Evolutionary conservation across 2,797 vertebrate genomes (phyloP), one percentile per base, ranked within the genome.

Genomic region (Eutrigla gurnardus): DNA sequence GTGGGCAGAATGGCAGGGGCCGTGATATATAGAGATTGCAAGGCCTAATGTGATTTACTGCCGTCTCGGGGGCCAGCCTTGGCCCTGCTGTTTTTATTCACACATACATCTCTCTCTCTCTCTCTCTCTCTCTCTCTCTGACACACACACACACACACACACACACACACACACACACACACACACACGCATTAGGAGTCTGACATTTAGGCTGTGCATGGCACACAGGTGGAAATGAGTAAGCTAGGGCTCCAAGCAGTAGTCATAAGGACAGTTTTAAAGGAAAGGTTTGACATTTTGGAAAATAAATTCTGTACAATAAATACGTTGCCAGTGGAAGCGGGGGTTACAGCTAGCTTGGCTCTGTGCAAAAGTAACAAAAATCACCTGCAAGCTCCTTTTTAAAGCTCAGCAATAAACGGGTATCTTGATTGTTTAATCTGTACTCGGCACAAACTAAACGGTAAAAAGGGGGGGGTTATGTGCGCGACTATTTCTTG

Each of bases 31-130:
- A 85, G 84, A 86, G 83, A 87, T 86, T 81, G 84, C 78, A 77
- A 72, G 82, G 76, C 75, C 84, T 82, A 82, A 90, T 88, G 73
- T 86, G 88, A 91, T 92, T 92, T 91, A 91, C 76, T 82, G 84
- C 81, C 68, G 80, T 87, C 77, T 82, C 81, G 70, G 71, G 25
- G 75, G 65, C 78, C 78, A 85, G 72, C 65, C 65, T 80, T 74
- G 57, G 77, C 73, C 79, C 64, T 73, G 80, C 84, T 83, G 77
- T 79, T 89, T 87, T 78, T 85, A 86, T 77, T 80, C 82, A 82
- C 83, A 86, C 80, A 83, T 47, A 59, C 54, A 85, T 39, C 47
- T 25, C 1, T 25, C 25, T 25, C 25, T 25, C 25, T 25, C 25
- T 25, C 25, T 25, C 25, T 25, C 25, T 25, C 25, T 25, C 25